Evolutionary conservation across 2,888 invertebrate genomes (phyloP), one percentile per base, ranked within the genome.

Genomic region (Meta bourneti): DNA sequence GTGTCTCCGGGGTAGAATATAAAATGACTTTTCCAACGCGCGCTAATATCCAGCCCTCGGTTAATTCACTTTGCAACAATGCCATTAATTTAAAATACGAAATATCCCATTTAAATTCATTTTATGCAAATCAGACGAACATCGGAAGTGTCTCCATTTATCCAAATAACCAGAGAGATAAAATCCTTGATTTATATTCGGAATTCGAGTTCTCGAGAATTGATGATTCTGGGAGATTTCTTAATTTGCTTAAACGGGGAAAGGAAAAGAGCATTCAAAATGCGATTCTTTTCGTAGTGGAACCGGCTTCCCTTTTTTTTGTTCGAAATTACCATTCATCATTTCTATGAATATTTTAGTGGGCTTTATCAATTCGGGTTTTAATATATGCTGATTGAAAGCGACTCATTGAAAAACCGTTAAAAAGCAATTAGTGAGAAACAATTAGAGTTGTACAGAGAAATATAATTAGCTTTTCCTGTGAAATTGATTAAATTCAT

Each of bases 51-150:
- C 74, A 34, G 34, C 19, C 8, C 9, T 54, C 61, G 7, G 34
- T 70, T 86, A 86, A 86, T 86, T 86, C 69, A 61, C 49, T 78
- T 70, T 78, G 11, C 72, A 75, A 84, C 75, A 61, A 52, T 61
- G 74, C 16, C 74, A 75, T 84, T 84, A 84, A 84, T 84, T 84
- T 84, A 20, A 75, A 84, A 75, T 61, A 20, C n/a, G 34, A 61
- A 61, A 61, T 61, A 61, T 61, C 61, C 61, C 61, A 61, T 61
- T 61, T 61, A 61, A 61, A 61, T 61, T 61, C 61, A 61, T 61
- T 61, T 61, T 61, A 61, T 61, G 61, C 61, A 61, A 61, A 61
- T 61, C 61, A 16, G 61, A 61, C 11, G 9, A 8, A 16, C 16
- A 16, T 61, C 61, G 34, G 34, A 34, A 34, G 34, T 9, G 13